A percentile compares a stretch with the other conserved stretches of the same genome.
phyloP scores from a whole-genome alignment of 2,797 vertebrate species.

The Coccyzus lansbergi region DNA sequence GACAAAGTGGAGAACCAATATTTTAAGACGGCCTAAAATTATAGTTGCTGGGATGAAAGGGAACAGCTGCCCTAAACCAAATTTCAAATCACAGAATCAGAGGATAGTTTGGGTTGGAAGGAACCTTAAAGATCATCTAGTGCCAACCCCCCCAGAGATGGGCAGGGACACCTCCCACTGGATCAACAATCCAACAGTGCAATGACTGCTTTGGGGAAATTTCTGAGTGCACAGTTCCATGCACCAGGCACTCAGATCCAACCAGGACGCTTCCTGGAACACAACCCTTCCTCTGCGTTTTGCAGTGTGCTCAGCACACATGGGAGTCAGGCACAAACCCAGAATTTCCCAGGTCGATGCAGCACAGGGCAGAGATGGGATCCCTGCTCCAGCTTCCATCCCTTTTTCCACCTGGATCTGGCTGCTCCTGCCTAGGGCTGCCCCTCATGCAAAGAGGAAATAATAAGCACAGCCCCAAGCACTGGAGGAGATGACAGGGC shows the following conservation, averaged over 20 bases:
- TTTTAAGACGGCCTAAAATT: background rate
- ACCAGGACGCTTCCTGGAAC: accelerated
- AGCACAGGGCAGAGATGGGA: accelerated
- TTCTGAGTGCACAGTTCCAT: background rate
- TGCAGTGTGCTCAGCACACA: accelerated
- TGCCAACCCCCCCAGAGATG: too few species aligned
- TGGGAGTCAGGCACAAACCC: accelerated
- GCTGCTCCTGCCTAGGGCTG: background rate
- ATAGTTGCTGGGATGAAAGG: background rate
- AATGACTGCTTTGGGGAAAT: accelerated
- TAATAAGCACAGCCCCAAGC: background rate
- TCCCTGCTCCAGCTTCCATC: background rate
- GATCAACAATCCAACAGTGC: background rate
- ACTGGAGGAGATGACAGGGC: background rate
- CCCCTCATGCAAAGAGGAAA: background rate
- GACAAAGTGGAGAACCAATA: accelerated
- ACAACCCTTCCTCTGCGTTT: accelerated
- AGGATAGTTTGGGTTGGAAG: too few species aligned
- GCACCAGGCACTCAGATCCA: background rate
- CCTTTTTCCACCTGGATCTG: background rate
- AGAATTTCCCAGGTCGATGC: background rate
- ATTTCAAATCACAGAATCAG: background rate
- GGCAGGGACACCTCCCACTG: too few species aligned
- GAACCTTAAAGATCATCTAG: too few species aligned
- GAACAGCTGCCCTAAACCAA: background rate